Conservation (phyloP, 2,888 invertebrate genomes). For the Antitype chi region DNA sequence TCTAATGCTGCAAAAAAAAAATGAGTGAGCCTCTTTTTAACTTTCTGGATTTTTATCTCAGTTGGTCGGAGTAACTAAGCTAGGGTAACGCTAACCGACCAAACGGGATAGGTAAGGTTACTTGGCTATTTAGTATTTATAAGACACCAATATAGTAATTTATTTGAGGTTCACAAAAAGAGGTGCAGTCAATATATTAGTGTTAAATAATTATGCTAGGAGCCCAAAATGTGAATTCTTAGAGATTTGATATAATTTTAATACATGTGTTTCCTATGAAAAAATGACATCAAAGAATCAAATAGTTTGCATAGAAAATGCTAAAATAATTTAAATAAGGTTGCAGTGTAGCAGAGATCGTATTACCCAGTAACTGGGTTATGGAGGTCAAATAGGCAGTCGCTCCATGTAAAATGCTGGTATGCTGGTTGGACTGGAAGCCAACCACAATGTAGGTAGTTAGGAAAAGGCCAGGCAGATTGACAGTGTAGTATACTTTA, state of each 20-base stretch:
- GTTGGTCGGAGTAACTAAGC: neutral
- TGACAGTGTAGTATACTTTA: conserved; percentile 16
- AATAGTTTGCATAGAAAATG: conserved; percentile 28
- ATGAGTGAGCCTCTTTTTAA: neutral
- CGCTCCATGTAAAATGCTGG: too few relatives aligned
- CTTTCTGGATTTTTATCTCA: neutral
- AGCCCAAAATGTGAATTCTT: neutral
- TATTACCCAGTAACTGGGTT: too few relatives aligned
- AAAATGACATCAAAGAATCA: conserved; percentile 1
- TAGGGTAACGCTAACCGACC: too few relatives aligned
- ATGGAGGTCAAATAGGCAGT: too few relatives aligned
- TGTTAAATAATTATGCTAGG: neutral
- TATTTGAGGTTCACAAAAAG: neutral
- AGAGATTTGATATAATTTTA: neutral
- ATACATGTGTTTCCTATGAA: neutral
- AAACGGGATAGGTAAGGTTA: too few relatives aligned
- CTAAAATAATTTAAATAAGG: conserved; percentile 47
- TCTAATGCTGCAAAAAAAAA: neutral
- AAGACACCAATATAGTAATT: neutral
- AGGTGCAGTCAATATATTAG: neutral
- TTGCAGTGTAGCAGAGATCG: conserved; percentile 1
- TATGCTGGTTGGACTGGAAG: too few relatives aligned
- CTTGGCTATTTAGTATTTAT: neutral
- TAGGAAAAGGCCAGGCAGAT: too few relatives aligned
- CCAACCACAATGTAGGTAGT: too few relatives aligned